Conservation (phyloP, 1,140 invertebrate genomes). For the Ectropis grisescens region DNA sequence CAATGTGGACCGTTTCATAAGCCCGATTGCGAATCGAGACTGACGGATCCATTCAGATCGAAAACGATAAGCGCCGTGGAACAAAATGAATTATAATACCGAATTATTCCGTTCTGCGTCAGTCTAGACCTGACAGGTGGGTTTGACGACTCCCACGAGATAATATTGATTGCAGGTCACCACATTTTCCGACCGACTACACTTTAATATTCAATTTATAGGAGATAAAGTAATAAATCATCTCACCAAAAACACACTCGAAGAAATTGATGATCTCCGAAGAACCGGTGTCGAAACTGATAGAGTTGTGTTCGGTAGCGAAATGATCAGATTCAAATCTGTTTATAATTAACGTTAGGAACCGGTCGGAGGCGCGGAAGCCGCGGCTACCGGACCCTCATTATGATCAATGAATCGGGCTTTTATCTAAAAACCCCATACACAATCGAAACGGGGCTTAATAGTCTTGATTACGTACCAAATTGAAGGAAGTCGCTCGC, state of each 20-base stretch:
- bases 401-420: slow-evolving; percentile 62
- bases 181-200: too few species aligned
- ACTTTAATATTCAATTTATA: slow-evolving; percentile 14
- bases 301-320: slow-evolving; percentile 42
- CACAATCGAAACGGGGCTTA: slow-evolving; percentile 15
- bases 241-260: slow-evolving; percentile 32
- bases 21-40: slow-evolving; percentile 30
- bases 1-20: slow-evolving; percentile 7
- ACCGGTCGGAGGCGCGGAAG: slow-evolving; percentile 52
- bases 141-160: too few species aligned
- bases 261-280: slow-evolving; percentile 41
- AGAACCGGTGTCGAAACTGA: slow-evolving; percentile 36
- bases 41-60: slow-evolving; percentile 36
- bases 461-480: slow-evolving; percentile 26
- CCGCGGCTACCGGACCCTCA: slow-evolving; percentile 32
- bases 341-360: slow-evolving; percentile 52
- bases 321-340: slow-evolving; percentile 52
- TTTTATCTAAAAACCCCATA: slow-evolving; percentile 31
- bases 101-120: too few species aligned
- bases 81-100: too few species aligned
- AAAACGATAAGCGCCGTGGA: slow-evolving; percentile 10
- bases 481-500: slow-evolving; percentile 19
- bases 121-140: too few species aligned
- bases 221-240: slow-evolving; percentile 35
- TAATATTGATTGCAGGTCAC: too few species aligned